Evolutionary conservation across 2,113 vertebrate genomes (phyloP).

Genomic region (Phoxinus phoxinus): DNA sequence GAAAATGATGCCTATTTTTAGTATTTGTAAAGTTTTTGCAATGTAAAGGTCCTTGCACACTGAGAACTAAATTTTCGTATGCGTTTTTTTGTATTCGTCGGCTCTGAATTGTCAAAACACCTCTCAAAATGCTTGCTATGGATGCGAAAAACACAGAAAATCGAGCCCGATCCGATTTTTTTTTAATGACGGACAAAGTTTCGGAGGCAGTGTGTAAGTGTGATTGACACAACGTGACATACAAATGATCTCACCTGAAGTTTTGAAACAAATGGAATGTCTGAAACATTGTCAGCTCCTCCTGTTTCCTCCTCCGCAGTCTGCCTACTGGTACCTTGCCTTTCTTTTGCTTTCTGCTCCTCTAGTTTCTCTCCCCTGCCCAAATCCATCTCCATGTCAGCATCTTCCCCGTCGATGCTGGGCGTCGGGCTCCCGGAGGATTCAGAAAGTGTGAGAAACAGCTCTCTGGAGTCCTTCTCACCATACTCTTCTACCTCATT

Average conservation of each 20-base stretch:
- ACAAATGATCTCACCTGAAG: conserved; percentile 76
- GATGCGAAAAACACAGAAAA: too few species aligned
- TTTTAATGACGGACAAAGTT: too few species aligned
- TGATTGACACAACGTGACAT: not conserved
- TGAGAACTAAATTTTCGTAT: too few species aligned
- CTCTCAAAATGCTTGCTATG: too few species aligned
- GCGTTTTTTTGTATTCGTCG: too few species aligned
- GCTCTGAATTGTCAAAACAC: too few species aligned
- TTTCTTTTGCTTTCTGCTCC: not conserved
- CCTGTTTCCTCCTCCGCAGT: conserved; percentile 67
- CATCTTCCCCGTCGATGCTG: conserved; percentile 38
- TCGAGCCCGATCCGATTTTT: too few species aligned
- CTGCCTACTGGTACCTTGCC: not conserved
- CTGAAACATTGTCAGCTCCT: conserved; percentile 77
- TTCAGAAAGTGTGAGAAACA: conserved; percentile 60
- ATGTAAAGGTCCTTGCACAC: not conserved
- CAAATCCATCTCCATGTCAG: conserved; percentile 25
- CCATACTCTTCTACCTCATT: conserved; percentile 33
- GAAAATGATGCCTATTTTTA: not conserved
- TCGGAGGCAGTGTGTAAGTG: too few species aligned
- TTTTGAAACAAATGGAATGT: conserved; percentile 78
- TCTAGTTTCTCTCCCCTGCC: not conserved
- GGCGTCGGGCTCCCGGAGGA: conserved; percentile 57
- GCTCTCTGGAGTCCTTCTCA: conserved; percentile 11
- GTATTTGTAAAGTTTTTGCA: not conserved